phyloP scores from a whole-genome alignment of 2,113 vertebrate species.

The Cardinalis cardinalis region DNA sequence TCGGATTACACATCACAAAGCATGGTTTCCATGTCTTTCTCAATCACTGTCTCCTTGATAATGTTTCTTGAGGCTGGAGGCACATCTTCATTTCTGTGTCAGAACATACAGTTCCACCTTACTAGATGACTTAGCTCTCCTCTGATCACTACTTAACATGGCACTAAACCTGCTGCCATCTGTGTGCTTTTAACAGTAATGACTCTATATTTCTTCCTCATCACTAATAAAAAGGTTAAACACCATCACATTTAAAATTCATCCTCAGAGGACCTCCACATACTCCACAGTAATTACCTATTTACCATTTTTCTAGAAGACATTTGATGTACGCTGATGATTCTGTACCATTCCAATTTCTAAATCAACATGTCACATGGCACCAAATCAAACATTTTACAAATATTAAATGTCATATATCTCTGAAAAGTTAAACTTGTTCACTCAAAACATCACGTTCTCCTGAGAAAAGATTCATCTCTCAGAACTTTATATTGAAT shows the following conservation, averaged over 20 bases:
- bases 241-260: not conserved
- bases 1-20: not conserved
- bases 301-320: not conserved
- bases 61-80: not conserved
- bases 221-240: slow-evolving; percentile 39
- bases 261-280: not conserved
- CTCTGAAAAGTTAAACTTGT: not conserved
- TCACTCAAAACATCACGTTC: not conserved
- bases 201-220: not conserved
- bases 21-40: not conserved
- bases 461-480: not conserved
- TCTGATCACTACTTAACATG: not conserved
- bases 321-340: not conserved
- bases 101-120: not conserved
- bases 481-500: not conserved
- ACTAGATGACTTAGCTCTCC: not conserved
- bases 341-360: not conserved
- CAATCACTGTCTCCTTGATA: not conserved
- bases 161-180: not conserved
- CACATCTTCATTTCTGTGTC: not conserved
- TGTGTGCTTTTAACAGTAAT: not conserved
- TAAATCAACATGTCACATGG: not conserved
- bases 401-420: not conserved
- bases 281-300: not conserved
- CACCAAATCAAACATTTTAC: not conserved